These are phyloP conservation scores for Onthophagus sagittarius DNA, from an alignment of 2,888 invertebrate genomes.

Conservation along the genomic window DNA sequence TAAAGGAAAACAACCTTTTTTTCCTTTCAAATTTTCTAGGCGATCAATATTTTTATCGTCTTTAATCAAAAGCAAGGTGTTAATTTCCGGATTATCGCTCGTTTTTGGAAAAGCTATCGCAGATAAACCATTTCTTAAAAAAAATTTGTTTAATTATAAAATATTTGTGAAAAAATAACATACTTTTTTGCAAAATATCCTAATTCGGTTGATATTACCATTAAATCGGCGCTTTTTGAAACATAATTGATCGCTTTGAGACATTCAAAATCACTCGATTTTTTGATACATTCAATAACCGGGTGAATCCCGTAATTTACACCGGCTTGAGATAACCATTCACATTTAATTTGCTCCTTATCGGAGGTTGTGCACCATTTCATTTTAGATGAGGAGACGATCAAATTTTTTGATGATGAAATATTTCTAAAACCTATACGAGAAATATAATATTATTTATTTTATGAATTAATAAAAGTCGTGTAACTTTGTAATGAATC, in stretches of 20 bases:
- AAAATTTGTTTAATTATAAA: background rate
- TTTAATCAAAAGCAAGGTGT: conserved; percentile 56
- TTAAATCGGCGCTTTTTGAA: conserved; percentile 51
- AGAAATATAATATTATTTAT: too few relatives aligned
- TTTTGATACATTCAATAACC: conserved; percentile 52
- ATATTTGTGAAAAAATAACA: background rate
- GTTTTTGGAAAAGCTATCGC: conserved; percentile 61
- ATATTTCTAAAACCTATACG: conserved; percentile 9
- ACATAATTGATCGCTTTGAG: conserved; percentile 51
- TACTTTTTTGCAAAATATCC: conserved; percentile 19
- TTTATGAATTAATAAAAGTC: too few relatives aligned
- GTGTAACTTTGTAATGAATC: too few relatives aligned
- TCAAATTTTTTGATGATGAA: conserved; percentile 29
- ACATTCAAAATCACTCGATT: conserved; percentile 52
- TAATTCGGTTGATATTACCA: conserved; percentile 56
- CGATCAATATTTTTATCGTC: conserved; percentile 36
- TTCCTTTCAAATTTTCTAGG: conserved; percentile 55
- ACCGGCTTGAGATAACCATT: conserved; percentile 56
- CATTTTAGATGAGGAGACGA: conserved; percentile 38
- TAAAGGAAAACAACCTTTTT: conserved; percentile 63
- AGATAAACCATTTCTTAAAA: conserved; percentile 54
- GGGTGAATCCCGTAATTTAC: conserved; percentile 59
- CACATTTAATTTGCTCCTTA: conserved; percentile 57
- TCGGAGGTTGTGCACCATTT: conserved; percentile 61
- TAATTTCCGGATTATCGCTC: conserved; percentile 48